phyloP scores from a whole-genome alignment of 2,113 vertebrate genomes.

The Nycticebus coucang region DNA sequence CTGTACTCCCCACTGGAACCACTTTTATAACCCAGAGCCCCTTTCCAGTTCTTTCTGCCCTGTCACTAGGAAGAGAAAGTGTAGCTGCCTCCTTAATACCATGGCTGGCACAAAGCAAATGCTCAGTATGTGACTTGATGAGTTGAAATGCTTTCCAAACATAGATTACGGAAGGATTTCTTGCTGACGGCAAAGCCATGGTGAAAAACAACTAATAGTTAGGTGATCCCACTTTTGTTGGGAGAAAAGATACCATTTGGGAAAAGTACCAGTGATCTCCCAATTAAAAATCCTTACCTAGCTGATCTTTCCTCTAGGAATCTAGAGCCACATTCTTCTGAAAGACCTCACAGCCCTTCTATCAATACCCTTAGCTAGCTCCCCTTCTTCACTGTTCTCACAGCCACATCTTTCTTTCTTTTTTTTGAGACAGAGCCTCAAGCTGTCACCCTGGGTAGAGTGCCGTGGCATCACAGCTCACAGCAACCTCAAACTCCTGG shows the following conservation, averaged over 20 bases:
- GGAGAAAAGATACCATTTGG: neutral
- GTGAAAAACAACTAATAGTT: neutral
- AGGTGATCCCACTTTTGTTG: neutral
- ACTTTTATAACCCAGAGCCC: neutral
- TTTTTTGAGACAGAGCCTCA: too few species aligned
- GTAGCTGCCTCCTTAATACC: neutral
- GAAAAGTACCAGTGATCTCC: neutral
- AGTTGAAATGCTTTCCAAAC: neutral
- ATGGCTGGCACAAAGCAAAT: neutral
- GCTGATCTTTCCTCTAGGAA: neutral
- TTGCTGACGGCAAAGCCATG: neutral
- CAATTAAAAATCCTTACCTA: neutral
- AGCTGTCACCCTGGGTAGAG: too few species aligned
- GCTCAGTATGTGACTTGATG: neutral
- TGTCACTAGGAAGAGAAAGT: neutral
- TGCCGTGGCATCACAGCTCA: too few species aligned
- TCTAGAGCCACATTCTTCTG: neutral
- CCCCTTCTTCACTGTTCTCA: neutral
- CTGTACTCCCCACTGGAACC: neutral
- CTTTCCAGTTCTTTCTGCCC: neutral
- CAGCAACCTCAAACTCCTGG: too few species aligned
- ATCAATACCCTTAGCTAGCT: neutral
- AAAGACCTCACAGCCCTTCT: neutral
- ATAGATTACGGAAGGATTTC: neutral
- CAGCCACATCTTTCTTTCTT: neutral